Percentiles rank a stretch among this genome's conserved stretches.
Evolutionary conservation across 2,113 vertebrate species (phyloP).

Genomic region (Macrotis lagotis): DNA sequence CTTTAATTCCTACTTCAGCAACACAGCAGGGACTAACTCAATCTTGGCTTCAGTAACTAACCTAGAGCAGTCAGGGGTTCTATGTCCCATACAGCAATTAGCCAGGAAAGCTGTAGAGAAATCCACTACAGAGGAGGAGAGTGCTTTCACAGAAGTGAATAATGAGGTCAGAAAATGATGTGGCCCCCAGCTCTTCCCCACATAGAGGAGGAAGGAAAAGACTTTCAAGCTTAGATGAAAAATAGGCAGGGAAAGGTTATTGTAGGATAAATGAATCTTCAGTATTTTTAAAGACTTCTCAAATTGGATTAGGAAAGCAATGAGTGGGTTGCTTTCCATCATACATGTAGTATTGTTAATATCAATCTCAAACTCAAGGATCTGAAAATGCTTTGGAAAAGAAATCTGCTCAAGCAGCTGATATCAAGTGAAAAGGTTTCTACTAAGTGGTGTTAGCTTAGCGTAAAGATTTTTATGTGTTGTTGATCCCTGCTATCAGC

Average conservation of each 20-base stretch:
- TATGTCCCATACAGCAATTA: neutral
- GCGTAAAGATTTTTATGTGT: neutral
- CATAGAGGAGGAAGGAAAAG: constrained; percentile 20
- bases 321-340: neutral
- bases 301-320: neutral
- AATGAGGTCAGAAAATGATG: constrained; percentile 3
- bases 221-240: constrained; percentile 28
- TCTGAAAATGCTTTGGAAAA: neutral
- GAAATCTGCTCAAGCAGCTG: constrained; percentile 20
- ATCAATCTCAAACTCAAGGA: neutral
- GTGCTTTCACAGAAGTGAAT: constrained; percentile 2
- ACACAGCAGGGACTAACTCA: neutral
- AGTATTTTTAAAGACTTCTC: constrained; percentile 2
- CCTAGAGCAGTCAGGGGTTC: neutral
- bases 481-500: constrained; percentile 11
- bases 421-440: neutral
- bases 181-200: constrained; percentile 23
- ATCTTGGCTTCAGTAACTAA: neutral
- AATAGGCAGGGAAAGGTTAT: neutral
- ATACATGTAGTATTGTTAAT: neutral
- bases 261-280: constrained; percentile 4
- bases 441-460: neutral
- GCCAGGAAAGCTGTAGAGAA: neutral
- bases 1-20: neutral
- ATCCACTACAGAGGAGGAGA: constrained; percentile 6